Evolutionary conservation across 2,888 invertebrate genomes (phyloP).

Genomic region (Drosophila barbarae): DNA sequence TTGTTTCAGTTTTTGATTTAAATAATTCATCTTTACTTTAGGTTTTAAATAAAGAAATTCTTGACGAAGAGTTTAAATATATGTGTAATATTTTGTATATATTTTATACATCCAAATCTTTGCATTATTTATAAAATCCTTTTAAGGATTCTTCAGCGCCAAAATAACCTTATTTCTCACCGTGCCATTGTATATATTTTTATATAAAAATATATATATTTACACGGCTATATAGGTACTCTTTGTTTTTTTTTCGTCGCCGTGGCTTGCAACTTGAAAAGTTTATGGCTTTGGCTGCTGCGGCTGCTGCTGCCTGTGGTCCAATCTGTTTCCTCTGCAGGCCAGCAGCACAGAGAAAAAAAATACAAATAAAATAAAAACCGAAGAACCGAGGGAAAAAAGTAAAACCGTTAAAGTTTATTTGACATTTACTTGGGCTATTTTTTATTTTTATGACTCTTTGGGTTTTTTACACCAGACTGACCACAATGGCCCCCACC

Average conservation of each 20-base stretch:
- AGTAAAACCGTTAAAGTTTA: constrained; percentile 75
- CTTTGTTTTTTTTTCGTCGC: constrained; percentile 21
- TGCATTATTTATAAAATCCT: neutral
- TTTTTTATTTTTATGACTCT: constrained; percentile 76
- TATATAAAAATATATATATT: neutral
- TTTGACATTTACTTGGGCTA: constrained; percentile 76
- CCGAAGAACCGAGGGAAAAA: constrained; percentile 44
- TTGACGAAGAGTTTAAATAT: too few species aligned
- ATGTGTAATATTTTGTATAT: too few species aligned
- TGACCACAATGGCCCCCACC: constrained; percentile 31
- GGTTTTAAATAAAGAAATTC: too few species aligned
- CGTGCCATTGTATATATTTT: neutral
- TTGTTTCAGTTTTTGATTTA: too few species aligned
- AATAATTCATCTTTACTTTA: too few species aligned
- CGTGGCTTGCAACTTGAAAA: constrained; percentile 36
- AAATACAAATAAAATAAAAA: constrained; percentile 23
- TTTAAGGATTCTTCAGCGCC: neutral
- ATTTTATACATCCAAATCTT: neutral
- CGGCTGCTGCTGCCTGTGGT: constrained; percentile 28
- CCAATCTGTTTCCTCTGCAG: constrained; percentile 29
- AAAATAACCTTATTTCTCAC: neutral
- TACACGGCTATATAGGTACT: constrained; percentile 13
- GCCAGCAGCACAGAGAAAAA: constrained; percentile 7
- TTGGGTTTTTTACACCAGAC: constrained; percentile 49
- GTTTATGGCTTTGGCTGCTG: constrained; percentile 47